A percentile compares a stretch with the other conserved stretches of the same genome.
These are phyloP conservation scores for Boulengeromyrus knoepffleri DNA, from an alignment of 2,113 vertebrate genomes.

Conservation along the genomic window DNA sequence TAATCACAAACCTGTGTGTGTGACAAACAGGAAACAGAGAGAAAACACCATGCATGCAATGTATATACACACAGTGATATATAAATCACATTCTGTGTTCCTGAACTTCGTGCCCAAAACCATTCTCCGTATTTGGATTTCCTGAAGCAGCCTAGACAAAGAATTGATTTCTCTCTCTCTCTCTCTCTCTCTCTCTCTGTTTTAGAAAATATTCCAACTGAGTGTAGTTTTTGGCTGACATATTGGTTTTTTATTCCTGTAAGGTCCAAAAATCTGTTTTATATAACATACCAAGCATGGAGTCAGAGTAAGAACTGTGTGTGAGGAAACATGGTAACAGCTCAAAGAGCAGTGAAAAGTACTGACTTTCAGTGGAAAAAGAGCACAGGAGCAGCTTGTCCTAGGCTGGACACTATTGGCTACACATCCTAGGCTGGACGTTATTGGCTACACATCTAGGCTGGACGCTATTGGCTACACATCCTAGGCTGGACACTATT, in stretches of 20 bases:
- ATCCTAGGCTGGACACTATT: too few species aligned
- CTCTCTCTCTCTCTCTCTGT: not conserved
- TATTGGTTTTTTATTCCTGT: not conserved
- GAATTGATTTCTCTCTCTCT: not conserved
- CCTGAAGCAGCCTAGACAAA: not conserved
- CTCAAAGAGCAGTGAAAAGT: not conserved
- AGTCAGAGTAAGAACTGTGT: not conserved
- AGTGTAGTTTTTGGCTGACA: not conserved
- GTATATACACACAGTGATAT: not conserved
- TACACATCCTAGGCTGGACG: not conserved
- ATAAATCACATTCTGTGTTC: not conserved
- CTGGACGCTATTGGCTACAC: not conserved
- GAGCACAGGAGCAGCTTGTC: not conserved
- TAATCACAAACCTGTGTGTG: too few species aligned
- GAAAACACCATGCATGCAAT: not conserved
- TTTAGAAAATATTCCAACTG: not conserved
- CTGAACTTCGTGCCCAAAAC: not conserved
- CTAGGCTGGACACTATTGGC: not conserved
- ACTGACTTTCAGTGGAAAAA: not conserved
- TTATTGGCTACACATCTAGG: not conserved
- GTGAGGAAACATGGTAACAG: not conserved
- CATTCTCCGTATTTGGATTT: not conserved
- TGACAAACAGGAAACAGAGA: not conserved
- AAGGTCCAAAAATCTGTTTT: not conserved
- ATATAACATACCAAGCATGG: not conserved